Percentiles rank a stretch among this genome's conserved stretches.
Evolutionary conservation across 1,140 invertebrate genomes (phyloP).

Genomic region (Fragariocoptes setiger): DNA sequence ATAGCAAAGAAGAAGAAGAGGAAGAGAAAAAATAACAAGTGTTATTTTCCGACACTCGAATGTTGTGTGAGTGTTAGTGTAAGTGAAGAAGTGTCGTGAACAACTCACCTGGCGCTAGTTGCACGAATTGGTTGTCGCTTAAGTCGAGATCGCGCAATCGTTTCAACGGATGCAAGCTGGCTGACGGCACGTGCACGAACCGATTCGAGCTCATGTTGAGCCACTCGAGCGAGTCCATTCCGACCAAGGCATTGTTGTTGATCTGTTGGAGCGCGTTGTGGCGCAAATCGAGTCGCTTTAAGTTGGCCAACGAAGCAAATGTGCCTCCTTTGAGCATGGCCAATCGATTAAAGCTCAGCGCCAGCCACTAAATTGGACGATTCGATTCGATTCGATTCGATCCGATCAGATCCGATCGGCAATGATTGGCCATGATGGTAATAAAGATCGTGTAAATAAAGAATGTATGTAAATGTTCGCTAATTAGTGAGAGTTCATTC

Average conservation of each 20-base stretch:
- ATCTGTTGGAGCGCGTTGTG: conserved; percentile 46
- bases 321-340: conserved; percentile 58
- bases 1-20: neutral
- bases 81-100: too few relatives aligned
- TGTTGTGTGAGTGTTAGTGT: neutral
- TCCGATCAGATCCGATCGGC: too few relatives aligned
- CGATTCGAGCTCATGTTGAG: conserved; percentile 13
- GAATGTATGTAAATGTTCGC: conserved; percentile 2
- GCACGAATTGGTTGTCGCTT: conserved; percentile 33
- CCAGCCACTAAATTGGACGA: conserved; percentile 22
- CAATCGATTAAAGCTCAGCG: conserved; percentile 41
- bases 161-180: conserved; percentile 12
- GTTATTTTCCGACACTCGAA: neutral
- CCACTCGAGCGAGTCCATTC: conserved; percentile 22
- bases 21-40: neutral
- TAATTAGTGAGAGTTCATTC: neutral
- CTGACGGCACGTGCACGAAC: conserved; percentile 12
- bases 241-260: conserved; percentile 56
- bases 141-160: conserved; percentile 39
- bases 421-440: conserved; percentile 20
- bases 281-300: conserved; percentile 40
- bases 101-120: conserved; percentile 11
- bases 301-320: conserved; percentile 41
- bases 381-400: conserved; percentile 35
- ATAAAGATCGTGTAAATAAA: conserved; percentile 19